These are phyloP conservation scores for Carpatolechia fugitivella DNA, from an alignment of 2,888 invertebrate genomes.

Conservation along the genomic window DNA sequence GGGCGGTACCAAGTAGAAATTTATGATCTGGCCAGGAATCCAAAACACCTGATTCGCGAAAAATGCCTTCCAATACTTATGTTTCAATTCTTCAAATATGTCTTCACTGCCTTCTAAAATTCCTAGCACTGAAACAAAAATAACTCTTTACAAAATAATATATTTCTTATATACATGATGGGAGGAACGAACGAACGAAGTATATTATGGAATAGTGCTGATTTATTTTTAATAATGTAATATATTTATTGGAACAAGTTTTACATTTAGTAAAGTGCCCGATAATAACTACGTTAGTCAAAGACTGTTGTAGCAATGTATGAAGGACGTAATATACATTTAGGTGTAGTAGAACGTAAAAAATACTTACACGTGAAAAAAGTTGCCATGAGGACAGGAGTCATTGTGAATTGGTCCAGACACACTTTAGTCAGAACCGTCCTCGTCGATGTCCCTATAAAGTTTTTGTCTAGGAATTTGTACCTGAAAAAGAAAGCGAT, in stretches of 20 bases:
- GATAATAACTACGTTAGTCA: no score
- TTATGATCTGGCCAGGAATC: conserved; percentile 89
- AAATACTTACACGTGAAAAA: conserved; percentile 84
- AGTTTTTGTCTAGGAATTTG: conserved; percentile 85
- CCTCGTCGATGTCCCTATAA: conserved; percentile 81
- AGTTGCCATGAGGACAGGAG: conserved; percentile 83
- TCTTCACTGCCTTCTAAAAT: conserved; percentile 85
- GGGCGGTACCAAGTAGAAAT: conserved; percentile 86
- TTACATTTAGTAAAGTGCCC: no score
- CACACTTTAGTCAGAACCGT: conserved; percentile 84
- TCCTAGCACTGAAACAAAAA: conserved; percentile 83
- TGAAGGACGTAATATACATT: no score
- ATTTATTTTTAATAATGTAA: no score
- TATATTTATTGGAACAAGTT: no score
- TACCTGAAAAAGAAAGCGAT: conserved; percentile 80
- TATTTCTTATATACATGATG: background rate
- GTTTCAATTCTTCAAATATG: conserved; percentile 83
- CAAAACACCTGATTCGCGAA: conserved; percentile 89
- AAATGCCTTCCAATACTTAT: conserved; percentile 86
- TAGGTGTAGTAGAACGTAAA: background rate
- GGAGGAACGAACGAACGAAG: background rate
- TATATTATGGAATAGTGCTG: no score
- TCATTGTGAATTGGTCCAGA: conserved; percentile 87
- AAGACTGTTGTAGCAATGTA: background rate
- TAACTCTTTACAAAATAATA: background rate